Conservation (phyloP, 2,888 invertebrate genomes). For the Eupithecia tripunctaria region DNA sequence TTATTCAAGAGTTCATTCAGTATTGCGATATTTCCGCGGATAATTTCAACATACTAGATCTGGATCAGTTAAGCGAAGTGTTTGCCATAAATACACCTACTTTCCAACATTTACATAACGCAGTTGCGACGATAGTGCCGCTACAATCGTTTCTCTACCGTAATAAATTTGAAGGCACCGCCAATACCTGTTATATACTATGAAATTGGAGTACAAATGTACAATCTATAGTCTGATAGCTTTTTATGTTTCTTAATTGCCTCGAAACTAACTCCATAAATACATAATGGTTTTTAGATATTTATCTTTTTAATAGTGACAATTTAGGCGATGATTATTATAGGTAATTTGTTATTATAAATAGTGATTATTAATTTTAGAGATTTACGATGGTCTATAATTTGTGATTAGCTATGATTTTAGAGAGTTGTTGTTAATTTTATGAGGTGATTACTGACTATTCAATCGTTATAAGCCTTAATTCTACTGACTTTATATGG, state of each 20-base stretch:
- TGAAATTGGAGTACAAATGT: too few relatives aligned
- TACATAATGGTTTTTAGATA: constrained; percentile 40
- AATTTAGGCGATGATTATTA: constrained; percentile 44
- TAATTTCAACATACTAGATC: constrained; percentile 39
- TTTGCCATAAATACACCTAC: constrained; percentile 48
- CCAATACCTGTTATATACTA: constrained; percentile 34
- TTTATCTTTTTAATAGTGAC: constrained; percentile 49
- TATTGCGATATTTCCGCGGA: constrained; percentile 37
- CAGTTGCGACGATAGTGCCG: constrained; percentile 23
- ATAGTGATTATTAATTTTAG: constrained; percentile 41
- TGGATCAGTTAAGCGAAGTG: constrained; percentile 47
- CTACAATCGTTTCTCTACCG: constrained; percentile 29
- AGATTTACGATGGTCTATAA: constrained; percentile 42
- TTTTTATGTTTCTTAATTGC: constrained; percentile 49
- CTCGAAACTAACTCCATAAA: constrained; percentile 40
- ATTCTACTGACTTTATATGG: neutral
- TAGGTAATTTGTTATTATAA: constrained; percentile 43
- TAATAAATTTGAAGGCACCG: constrained; percentile 31
- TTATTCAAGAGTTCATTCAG: constrained; percentile 30
- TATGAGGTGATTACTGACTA: constrained; percentile 36
- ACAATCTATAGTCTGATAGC: constrained; percentile 27
- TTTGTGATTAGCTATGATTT: constrained; percentile 39
- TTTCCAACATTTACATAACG: constrained; percentile 52
- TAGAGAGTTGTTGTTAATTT: constrained; percentile 35
- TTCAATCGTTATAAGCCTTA: constrained; percentile 24